Evolutionary conservation across 1,140 invertebrate genomes (phyloP), one percentile per base, ranked within the genome.

Genomic region (Stegodyphus mimosarum): DNA sequence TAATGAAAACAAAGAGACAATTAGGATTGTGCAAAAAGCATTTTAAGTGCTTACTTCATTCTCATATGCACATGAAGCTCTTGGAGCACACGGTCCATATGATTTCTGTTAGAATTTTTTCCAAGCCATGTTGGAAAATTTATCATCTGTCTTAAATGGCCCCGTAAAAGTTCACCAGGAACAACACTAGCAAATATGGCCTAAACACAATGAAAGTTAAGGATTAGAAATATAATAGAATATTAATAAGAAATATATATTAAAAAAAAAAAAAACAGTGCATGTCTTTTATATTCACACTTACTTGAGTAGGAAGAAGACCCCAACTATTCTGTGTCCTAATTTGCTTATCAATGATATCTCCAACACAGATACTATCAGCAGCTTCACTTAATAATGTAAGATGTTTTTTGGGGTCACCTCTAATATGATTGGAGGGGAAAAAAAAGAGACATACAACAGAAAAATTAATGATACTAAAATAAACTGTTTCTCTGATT

Each of bases 111-210:
- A 0, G 98, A 99, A 92, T 98, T 97, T 90, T 97, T 97, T 0
- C 98, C 99, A 52, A 99, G 93, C 97, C 98, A 99, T 18, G 92
- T 90, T 6, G 99, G 98, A 91, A 99, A 99, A 88, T 95, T 93
- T 10, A 98, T 95, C 91, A 95, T 94, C 0, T 92, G 92, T 5
- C 91, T 91, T 33, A 97, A 90, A 89, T 94, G 92, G 3, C 98
- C 97, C 60, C 94, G 92, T 93, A 99, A 93, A 52, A 94, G 91
- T 88, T 95, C 93, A 0, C 97, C 96, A 1, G 98, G 98, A 69
- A 99, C 92, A 33, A 98, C 95, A 78, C 95, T 96, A 15, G 96
- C 94, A 91, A 95, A 98, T 90, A 98, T 94, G 2, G 97, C 97
- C 93, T 95, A 90, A 6, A 88, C 87, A 88, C 70, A 86, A 70